These are phyloP conservation scores for Chelonus formosanus DNA, from an alignment of 2,888 invertebrate species.

Conservation along the genomic window DNA sequence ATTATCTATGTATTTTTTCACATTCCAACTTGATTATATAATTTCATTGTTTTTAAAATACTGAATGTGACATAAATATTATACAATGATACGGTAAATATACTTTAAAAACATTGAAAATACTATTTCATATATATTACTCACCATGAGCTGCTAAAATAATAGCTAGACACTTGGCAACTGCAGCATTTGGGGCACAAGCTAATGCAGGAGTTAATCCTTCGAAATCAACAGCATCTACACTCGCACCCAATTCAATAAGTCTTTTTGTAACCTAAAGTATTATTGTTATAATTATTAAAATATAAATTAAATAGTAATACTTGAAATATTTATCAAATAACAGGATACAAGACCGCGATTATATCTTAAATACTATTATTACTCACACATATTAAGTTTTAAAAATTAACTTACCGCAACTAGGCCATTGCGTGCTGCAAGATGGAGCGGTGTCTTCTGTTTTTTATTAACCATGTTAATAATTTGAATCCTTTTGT, in stretches of 20 bases:
- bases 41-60: too few relatives aligned
- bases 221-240: conserved; percentile 69
- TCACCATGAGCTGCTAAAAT: conserved; percentile 65
- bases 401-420: conserved; percentile 54
- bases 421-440: conserved; percentile 71
- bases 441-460: conserved; percentile 72
- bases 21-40: too few relatives aligned
- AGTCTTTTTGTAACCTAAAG: conserved; percentile 67
- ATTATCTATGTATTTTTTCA: background rate
- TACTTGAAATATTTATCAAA: background rate
- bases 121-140: conserved; percentile 7
- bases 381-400: too few relatives aligned
- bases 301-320: background rate
- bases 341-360: too few relatives aligned
- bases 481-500: conserved; percentile 56
- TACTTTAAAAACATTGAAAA: background rate
- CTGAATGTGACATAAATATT: too few relatives aligned
- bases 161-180: conserved; percentile 72
- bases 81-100: too few relatives aligned
- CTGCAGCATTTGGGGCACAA: conserved; percentile 71
- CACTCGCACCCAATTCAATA: conserved; percentile 70
- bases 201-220: conserved; percentile 73
- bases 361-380: too few relatives aligned
- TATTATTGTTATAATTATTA: conserved; percentile 1
- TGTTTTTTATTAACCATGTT: conserved; percentile 69